Conservation (phyloP, 2,113 vertebrate species). For the Leucosticte australis region DNA sequence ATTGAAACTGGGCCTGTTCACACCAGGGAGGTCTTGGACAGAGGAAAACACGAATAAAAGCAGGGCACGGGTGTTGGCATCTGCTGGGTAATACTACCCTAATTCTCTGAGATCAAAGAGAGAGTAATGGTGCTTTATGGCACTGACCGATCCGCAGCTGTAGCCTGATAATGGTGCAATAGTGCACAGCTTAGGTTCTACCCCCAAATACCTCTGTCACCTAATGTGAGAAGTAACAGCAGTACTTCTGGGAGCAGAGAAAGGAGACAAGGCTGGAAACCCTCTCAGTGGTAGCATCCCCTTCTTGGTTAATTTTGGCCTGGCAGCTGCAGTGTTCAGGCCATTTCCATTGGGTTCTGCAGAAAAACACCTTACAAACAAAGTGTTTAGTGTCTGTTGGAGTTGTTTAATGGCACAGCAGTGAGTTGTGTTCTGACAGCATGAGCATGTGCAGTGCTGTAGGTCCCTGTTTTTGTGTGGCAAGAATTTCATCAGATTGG, state of each 20-base stretch:
- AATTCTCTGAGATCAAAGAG: not conserved
- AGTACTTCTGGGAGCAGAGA: not conserved
- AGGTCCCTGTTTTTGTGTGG: not conserved
- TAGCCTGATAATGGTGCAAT: too few species aligned
- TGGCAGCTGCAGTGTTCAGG: not conserved
- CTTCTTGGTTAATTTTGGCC: not conserved
- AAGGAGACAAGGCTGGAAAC: not conserved
- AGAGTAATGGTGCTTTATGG: not conserved
- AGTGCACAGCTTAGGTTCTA: not conserved
- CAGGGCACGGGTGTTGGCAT: accelerated
- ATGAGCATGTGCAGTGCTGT: not conserved
- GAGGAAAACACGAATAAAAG: not conserved
- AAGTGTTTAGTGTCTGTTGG: not conserved
- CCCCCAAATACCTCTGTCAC: not conserved
- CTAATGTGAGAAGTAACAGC: accelerated
- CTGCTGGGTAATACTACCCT: not conserved
- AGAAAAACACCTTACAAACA: not conserved
- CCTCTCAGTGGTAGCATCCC: not conserved
- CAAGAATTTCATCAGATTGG: accelerated
- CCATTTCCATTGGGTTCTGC: not conserved
- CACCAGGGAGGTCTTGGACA: not conserved
- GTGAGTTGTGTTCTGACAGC: accelerated
- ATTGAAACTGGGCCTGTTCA: not conserved
- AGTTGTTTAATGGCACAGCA: not conserved
- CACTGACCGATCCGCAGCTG: not conserved